A percentile compares a stretch with the other conserved stretches of the same genome.
phyloP scores from a whole-genome alignment of 2,113 vertebrate species.

The Taxidea taxus region DNA sequence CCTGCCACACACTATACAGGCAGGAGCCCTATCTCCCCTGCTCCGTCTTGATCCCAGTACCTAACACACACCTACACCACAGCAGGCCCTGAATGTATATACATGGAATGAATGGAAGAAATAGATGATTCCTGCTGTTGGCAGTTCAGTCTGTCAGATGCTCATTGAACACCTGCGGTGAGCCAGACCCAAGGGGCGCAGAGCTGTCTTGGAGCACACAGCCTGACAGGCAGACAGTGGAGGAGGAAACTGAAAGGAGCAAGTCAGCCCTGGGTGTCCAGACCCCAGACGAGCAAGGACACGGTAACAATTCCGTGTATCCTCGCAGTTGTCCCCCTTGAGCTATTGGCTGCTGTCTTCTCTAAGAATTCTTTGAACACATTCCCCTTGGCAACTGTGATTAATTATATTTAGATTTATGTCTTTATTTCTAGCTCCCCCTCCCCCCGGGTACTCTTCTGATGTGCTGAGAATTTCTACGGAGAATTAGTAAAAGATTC shows the following conservation, averaged over 20 bases:
- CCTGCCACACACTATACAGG: not conserved
- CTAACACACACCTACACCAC: not conserved
- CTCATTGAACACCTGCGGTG: not conserved
- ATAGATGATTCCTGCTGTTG: not conserved
- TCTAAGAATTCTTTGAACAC: conserved; percentile 23
- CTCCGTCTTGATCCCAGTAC: not conserved
- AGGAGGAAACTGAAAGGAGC: not conserved
- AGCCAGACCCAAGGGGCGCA: not conserved
- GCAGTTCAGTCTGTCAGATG: not conserved
- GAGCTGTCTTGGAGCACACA: not conserved
- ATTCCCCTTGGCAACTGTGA: not conserved
- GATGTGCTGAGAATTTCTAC: not conserved
- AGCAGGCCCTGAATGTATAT: not conserved
- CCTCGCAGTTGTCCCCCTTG: not conserved
- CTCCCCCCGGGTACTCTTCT: not conserved
- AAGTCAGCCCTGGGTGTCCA: too few relatives aligned
- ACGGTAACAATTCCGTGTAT: fast-evolving
- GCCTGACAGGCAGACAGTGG: too few relatives aligned
- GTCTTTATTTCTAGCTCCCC: not conserved
- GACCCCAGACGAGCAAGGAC: not conserved
- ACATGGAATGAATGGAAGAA: not conserved
- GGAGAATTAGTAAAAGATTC: conserved; percentile 7
- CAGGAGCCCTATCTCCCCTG: not conserved
- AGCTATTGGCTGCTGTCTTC: not conserved
- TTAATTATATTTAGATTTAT: not conserved